A percentile compares a stretch with the other conserved stretches of the same genome.
Evolutionary conservation across 2,888 invertebrate genomes (phyloP).

Genomic region (Lordiphosa fenestrarum): DNA sequence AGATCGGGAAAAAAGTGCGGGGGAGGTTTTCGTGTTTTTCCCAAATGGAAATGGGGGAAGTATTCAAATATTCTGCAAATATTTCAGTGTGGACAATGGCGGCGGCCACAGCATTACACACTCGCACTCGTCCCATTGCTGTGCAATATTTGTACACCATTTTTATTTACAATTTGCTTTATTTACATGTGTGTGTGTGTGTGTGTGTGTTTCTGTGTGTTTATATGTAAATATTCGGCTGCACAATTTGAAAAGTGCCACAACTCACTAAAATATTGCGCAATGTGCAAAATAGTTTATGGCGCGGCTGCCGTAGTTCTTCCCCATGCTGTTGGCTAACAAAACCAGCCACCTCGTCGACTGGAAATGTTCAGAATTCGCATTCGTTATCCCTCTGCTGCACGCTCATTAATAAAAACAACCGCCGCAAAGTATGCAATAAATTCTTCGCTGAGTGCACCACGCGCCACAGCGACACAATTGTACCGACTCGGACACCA

Average conservation of each 20-base stretch:
- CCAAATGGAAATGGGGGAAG: constrained; percentile 56
- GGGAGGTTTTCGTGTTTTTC: constrained; percentile 40
- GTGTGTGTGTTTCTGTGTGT: constrained; percentile 13
- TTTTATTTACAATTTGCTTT: constrained; percentile 64
- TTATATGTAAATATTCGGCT: constrained; percentile 39
- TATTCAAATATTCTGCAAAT: constrained; percentile 72
- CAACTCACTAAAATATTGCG: constrained; percentile 64
- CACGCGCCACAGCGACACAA: constrained; percentile 33
- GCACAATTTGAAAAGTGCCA: constrained; percentile 70
- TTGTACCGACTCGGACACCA: constrained; percentile 26
- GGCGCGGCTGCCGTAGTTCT: constrained; percentile 34
- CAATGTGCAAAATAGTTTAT: constrained; percentile 72
- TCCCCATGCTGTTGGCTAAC: constrained; percentile 15
- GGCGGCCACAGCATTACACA: constrained; percentile 25
- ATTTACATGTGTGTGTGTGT: constrained; percentile 30
- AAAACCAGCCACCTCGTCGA: constrained; percentile 20
- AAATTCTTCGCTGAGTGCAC: constrained; percentile 50
- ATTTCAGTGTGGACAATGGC: constrained; percentile 67
- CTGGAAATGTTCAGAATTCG: constrained; percentile 25
- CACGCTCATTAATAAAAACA: constrained; percentile 67
- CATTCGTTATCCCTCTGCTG: constrained; percentile 14
- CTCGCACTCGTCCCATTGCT: constrained; percentile 23
- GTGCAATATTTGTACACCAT: constrained; percentile 48
- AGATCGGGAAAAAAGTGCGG: constrained; percentile 34
- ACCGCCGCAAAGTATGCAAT: constrained; percentile 65